Base-by-base conservation (phyloP, 1,140 invertebrate species). In the Leptinotarsa defecta region DNA sequence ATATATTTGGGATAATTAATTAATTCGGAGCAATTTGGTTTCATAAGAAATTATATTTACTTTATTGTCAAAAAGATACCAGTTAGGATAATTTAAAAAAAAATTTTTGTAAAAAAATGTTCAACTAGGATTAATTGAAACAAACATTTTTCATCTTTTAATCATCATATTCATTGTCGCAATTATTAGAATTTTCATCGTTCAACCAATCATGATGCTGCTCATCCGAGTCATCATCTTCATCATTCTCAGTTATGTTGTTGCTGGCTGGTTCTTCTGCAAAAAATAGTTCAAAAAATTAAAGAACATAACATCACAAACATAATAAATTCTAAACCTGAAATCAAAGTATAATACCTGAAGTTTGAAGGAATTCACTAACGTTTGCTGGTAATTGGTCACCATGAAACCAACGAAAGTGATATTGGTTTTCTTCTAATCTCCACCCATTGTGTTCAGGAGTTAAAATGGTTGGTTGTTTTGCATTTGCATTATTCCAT, bases 321-420 rank as follows among this genome's bases (percentile, higher is more conserved):
- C 22, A 24, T 24, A 24, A 3, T 24, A 24, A 24, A 24, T 24
- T 24, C 2, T 24, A 24, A 24, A 24, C 22, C 22, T 24, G 22
- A 24, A 24, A 24, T 24, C 22, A 24, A 24, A 24, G 22, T 24
- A 24, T 24, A 24, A 24, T 77, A 77, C 76, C 69, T 77, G 73
- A 68, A 61, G 71, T 3, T 73, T 75, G 52, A 68, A 77, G 76
- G 15, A 68, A 27, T 27, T 27, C 27, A 27, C 27, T 27, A 27
- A 27, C 27, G 27, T 27, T 5, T 27, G 4, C 27, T 75, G 68
- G 77, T 68, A 78, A 74, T 71, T 78, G 77, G 48, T 76, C 74
- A 48, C 77, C 77, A 76, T 70, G 74, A 74, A 78, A 78, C 77
- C 77, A 78, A 57, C 69, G 52, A 74, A 78, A 76, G 13, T 78